Conservation (phyloP, 2,888 invertebrate genomes). For the Thera obeliscata region DNA sequence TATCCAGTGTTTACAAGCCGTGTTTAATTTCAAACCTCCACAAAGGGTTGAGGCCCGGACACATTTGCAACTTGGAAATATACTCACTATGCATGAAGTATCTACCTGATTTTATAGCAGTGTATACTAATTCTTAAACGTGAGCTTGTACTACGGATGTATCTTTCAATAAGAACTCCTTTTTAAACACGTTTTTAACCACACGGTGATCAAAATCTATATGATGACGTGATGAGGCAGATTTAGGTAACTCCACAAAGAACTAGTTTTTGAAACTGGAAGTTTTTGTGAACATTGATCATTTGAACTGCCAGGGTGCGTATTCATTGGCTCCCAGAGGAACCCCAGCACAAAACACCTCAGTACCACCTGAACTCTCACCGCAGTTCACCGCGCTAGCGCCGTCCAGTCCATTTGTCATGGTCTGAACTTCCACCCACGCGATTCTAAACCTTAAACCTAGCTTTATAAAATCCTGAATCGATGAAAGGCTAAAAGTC, state of each 20-base stretch:
- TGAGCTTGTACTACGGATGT: too few relatives aligned
- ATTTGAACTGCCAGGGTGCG: too few relatives aligned
- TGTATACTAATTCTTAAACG: too few relatives aligned
- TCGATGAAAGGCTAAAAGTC: neutral
- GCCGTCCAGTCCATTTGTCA: constrained; percentile 38
- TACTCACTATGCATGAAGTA: constrained; percentile 62
- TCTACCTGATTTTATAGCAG: neutral
- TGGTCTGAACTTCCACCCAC: constrained; percentile 15
- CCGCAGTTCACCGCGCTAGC: constrained; percentile 5
- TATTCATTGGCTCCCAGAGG: too few relatives aligned
- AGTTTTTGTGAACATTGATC: too few relatives aligned
- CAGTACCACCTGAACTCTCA: constrained; percentile 1
- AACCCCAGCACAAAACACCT: too few relatives aligned
- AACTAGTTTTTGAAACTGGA: too few relatives aligned
- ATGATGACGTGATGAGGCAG: too few relatives aligned
- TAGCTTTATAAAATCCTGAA: neutral
- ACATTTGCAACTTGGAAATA: constrained; percentile 97
- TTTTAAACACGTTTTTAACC: too few relatives aligned
- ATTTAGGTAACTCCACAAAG: too few relatives aligned
- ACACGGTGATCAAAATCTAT: too few relatives aligned
- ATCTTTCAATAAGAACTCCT: too few relatives aligned
- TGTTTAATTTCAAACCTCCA: constrained; percentile 97
- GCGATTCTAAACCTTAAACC: constrained; percentile 12
- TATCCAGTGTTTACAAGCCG: constrained; percentile 98
- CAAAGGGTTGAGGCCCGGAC: constrained; percentile 97